Percentiles rank a stretch among this genome's conserved stretches.
Evolutionary conservation across 2,888 invertebrate species (phyloP).

Genomic region (Cacoxenus indagator): DNA sequence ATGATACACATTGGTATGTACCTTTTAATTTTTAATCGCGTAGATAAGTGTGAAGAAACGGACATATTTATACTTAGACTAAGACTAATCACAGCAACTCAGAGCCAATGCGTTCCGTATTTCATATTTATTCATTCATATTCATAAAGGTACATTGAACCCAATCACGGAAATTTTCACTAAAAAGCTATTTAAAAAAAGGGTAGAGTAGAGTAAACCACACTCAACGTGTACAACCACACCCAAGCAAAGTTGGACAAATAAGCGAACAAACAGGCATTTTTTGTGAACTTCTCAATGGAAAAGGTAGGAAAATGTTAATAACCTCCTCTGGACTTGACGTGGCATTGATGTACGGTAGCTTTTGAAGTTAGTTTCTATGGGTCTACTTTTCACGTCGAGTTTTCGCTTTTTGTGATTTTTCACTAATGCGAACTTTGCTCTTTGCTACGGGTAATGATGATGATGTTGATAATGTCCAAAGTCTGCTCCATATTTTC

Average conservation of each 20-base stretch:
- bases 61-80: too few relatives aligned
- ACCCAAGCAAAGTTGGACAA: not conserved
- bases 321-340: not conserved
- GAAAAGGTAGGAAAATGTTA: not conserved
- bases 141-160: constrained; percentile 5
- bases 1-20: too few relatives aligned
- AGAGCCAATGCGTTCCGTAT: not conserved
- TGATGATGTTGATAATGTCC: not conserved
- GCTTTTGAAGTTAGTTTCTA: not conserved
- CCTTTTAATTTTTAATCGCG: too few relatives aligned
- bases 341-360: not conserved
- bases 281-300: not conserved
- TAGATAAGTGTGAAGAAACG: too few relatives aligned
- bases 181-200: not conserved
- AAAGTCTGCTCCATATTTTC: too few relatives aligned
- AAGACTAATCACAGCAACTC: too few relatives aligned
- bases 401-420: not conserved
- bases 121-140: not conserved
- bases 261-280: not conserved
- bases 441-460: not conserved
- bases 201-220: not conserved
- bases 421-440: not conserved
- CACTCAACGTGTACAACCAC: not conserved
- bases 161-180: not conserved
- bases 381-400: not conserved